Conservation (phyloP, 2,888 invertebrate genomes). For the Lithophane leautieri region DNA sequence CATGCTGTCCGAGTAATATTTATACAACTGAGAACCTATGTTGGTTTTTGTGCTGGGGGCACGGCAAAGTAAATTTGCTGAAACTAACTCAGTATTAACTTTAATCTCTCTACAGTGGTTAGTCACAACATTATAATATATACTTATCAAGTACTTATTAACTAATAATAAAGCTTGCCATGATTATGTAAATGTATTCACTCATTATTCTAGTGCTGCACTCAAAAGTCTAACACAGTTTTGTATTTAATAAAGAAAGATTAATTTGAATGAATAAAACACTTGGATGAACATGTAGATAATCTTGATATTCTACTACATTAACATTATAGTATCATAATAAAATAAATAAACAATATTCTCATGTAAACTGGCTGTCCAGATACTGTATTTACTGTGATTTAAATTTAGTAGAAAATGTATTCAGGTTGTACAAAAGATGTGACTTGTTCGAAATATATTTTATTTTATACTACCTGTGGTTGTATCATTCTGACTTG, state of each 20-base stretch:
- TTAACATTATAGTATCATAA: not conserved
- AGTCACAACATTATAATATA: slow-evolving; percentile 58
- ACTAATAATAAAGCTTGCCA: slow-evolving; percentile 59
- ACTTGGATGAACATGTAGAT: slow-evolving; percentile 5
- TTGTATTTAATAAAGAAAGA: slow-evolving; percentile 15
- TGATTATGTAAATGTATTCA: slow-evolving; percentile 55
- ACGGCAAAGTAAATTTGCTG: slow-evolving; percentile 16
- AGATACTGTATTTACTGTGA: slow-evolving; percentile 64
- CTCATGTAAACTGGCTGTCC: slow-evolving; percentile 40
- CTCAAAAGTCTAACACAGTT: slow-evolving; percentile 4
- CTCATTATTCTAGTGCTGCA: slow-evolving; percentile 30
- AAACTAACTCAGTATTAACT: slow-evolving; percentile 66
- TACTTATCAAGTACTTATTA: slow-evolving; percentile 35
- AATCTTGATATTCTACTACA: slow-evolving; percentile 3
- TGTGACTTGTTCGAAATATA: slow-evolving; percentile 51
- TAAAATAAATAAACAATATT: slow-evolving; percentile 19
- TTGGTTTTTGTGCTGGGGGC: no score
- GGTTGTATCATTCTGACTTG: slow-evolving; percentile 3
- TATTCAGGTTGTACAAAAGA: slow-evolving; percentile 61
- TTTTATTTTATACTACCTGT: slow-evolving; percentile 44
- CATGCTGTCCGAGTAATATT: no score
- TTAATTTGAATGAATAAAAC: not conserved
- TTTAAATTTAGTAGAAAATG: slow-evolving; percentile 56
- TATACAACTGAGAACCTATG: no score
- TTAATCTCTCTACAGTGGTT: slow-evolving; percentile 40